Evolutionary conservation across 2,888 invertebrate genomes (phyloP).

Genomic region (Charanyca ferruginea): DNA sequence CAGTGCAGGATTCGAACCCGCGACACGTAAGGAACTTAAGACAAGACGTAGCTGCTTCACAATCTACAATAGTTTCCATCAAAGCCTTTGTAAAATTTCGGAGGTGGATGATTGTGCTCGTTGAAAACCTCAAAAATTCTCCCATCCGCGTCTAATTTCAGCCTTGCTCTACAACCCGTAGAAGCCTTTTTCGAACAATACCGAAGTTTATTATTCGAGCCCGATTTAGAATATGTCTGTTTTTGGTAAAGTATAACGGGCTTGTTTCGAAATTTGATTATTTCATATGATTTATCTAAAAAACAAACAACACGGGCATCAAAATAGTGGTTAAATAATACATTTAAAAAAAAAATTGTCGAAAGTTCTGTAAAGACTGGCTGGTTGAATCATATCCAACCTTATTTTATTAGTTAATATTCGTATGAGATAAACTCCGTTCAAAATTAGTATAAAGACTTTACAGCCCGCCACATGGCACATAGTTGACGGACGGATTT

Average conservation of each 20-base stretch:
- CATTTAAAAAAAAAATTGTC: not conserved
- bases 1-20: too few relatives aligned
- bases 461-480: too few relatives aligned
- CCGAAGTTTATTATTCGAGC: not conserved
- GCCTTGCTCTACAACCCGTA: conserved; percentile 24
- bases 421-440: too few relatives aligned
- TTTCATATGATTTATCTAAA: conserved; percentile 36
- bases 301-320: conserved; percentile 12
- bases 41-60: not conserved
- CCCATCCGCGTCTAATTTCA: not conserved
- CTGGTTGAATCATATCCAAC: too few relatives aligned
- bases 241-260: conserved; percentile 22
- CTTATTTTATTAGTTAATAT: too few relatives aligned
- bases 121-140: not conserved
- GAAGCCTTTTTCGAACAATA: conserved; percentile 29
- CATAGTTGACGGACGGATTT: too few relatives aligned
- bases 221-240: conserved; percentile 36
- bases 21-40: too few relatives aligned
- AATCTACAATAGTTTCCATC: conserved; percentile 27
- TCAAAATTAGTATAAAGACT: too few relatives aligned
- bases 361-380: too few relatives aligned
- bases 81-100: not conserved
- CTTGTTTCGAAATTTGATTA: conserved; percentile 21
- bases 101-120: conserved; percentile 26
- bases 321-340: not conserved